Base-by-base conservation (phyloP, 2,888 invertebrate genomes). In the Pseudococcus longispinus region DNA sequence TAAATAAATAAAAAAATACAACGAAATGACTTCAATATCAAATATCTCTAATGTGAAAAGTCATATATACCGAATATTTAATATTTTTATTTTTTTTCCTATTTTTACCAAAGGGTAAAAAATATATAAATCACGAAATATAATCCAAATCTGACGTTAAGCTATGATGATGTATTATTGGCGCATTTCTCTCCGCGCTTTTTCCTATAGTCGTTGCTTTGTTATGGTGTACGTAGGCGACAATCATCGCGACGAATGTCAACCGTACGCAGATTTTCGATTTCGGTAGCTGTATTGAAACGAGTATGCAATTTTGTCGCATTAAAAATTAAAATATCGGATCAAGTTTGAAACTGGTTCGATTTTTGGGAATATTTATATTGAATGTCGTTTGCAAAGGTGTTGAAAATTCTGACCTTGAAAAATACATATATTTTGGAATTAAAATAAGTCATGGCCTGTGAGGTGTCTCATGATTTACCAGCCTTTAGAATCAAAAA, bases 71-170 rank as follows among this genome's bases (percentile, higher is more conserved):
- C 70, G 84, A 84, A 84, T 84, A 84, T 84, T 84, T 84, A 84
- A 84, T 84, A 84, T 70, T 60, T 29, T 84, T 51, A 23, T 55
- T 55, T 84, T 84, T 65, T 84, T 60, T 32, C 60, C 15, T 46
- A 15, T 51, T 51, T 51, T n/a, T 65, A 29, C 4, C n/a, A 84
- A 84, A 70, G 46, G 46, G 26, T 42, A 74, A 77, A 74, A 46
- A 85, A 74, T 85, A 74, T 77, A 85, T 85, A 85, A 85, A 85
- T 85, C 77, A 77, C 85, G n/a, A 44, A 77, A 85, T 70, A 85
- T 85, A 85, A 85, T 85, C 85, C 85, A 85, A 85, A 85, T 85
- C 85, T 77, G 85, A 85, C 85, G 77, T 85, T 85, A 85, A 85
- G 85, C 85, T 85, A 77, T 44, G 77, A 46, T 85, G 85, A 85